Percentiles rank a stretch among this genome's conserved stretches.
These are phyloP conservation scores for Thereuonema tuberculata DNA, from an alignment of 1,140 invertebrate genomes.

Conservation along the genomic window DNA sequence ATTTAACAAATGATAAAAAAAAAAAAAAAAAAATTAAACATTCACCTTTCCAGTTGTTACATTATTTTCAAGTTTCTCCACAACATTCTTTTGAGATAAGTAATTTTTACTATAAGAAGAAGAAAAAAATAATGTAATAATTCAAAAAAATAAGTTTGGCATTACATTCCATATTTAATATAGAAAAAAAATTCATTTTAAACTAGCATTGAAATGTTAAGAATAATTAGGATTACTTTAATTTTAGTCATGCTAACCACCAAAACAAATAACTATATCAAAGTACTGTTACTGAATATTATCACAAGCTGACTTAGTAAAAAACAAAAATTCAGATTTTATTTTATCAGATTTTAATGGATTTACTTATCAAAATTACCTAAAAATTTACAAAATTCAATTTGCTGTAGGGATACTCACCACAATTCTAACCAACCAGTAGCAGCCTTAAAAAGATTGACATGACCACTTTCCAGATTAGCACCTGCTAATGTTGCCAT, in stretches of 20 bases:
- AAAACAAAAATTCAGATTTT: too few relatives aligned
- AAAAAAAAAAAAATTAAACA: constrained; percentile 9
- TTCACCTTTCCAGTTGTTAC: constrained; percentile 38
- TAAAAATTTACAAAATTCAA: too few relatives aligned
- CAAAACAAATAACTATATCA: too few relatives aligned
- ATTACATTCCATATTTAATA: neutral
- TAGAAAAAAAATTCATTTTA: neutral
- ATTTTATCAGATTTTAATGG: too few relatives aligned
- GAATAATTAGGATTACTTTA: too few relatives aligned
- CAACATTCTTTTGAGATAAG: constrained; percentile 40
- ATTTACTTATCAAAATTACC: too few relatives aligned
- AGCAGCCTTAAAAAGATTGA: constrained; percentile 59
- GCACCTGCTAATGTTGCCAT: constrained; percentile 67
- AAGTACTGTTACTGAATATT: too few relatives aligned
- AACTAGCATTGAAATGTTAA: too few relatives aligned
- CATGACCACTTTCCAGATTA: constrained; percentile 55
- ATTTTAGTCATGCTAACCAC: too few relatives aligned
- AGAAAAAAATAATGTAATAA: neutral
- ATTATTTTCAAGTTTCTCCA: constrained; percentile 39
- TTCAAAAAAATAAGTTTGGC: neutral
- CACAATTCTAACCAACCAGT: constrained; percentile 53
- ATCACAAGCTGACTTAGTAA: too few relatives aligned
- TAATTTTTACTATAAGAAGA: constrained; percentile 36
- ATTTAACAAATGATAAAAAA: neutral
- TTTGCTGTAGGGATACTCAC: too few relatives aligned